Evolutionary conservation across 2,113 vertebrate species (phyloP), one percentile per base, ranked within the genome.

Genomic region (Apeltes quadracus): DNA sequence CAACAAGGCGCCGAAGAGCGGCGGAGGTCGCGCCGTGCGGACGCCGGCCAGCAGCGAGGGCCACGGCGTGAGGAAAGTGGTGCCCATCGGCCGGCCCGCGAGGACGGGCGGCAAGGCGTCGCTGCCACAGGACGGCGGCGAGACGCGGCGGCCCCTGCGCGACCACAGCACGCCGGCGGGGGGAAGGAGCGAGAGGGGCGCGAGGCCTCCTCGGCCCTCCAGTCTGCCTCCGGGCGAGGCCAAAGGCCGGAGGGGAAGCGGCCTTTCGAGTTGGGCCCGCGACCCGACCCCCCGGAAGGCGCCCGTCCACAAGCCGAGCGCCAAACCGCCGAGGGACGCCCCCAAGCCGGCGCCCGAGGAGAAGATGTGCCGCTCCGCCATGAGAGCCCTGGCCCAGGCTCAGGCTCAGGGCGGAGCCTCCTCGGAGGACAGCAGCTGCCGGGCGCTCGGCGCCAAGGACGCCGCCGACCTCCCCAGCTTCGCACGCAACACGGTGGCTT

Each of bases 401-500:
- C 84, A 84, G 50, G 82, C 80, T 29, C 91, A 87, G 1, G 68
- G 44, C 1, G 81, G 43, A 9, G 63, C 70, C 0, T 69, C 44
- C n/a, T 90, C 75, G 72, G 96, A 84, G 78, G 93, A 71, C 78
- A 88, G 84, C 89, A 90, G 56, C 80, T 73, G 82, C n/a, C 76
- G 84, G 39, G 71, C 84, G 0, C 82, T 86, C 27, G 72, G 12
- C 59, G 70, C 90, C 41, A 95, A 91, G 54, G 79, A 53, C 71
- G 41, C 85, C 0, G 74, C 91, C 0, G 12, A 79, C 0, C 14
- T 95, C 58, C 98, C 98, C 12, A 93, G 87, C 89, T 99, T 98
- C 61, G 96, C 97, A 0, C 94, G 97, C 20, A 98, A 95, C 88
- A 99, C 98, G 0, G 93, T 98, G n/a, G 93, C 98, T 38, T 99